Evolutionary conservation across 2,113 vertebrate genomes (phyloP).

Genomic region (Colistium nudipinnis): DNA sequence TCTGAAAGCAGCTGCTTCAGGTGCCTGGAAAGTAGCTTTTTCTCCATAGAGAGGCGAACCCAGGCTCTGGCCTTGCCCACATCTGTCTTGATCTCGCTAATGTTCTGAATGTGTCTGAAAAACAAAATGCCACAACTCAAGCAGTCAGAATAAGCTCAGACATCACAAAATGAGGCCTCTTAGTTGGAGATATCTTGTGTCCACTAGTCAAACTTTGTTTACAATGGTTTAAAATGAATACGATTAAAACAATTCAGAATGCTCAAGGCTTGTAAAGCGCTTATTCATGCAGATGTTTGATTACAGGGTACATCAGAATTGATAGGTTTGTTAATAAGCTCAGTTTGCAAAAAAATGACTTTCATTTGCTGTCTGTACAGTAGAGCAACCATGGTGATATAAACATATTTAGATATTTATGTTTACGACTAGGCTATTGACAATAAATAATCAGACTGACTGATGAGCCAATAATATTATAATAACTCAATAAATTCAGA

Average conservation of each 20-base stretch:
- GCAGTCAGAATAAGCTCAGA: not conserved
- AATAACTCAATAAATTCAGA: no score
- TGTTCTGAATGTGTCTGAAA: constrained; percentile 96
- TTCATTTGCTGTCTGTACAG: not conserved
- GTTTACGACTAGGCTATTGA: not conserved
- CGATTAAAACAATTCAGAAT: no score
- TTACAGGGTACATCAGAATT: no score
- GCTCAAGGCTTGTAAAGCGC: no score
- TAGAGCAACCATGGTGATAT: not conserved
- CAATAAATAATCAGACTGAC: no score
- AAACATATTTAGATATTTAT: not conserved
- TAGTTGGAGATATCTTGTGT: no score
- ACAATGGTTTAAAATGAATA: no score
- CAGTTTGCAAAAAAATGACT: not conserved
- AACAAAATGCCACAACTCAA: not conserved
- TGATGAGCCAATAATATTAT: no score
- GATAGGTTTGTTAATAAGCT: no score
- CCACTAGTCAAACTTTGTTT: no score
- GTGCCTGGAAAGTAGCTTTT: constrained; percentile 96
- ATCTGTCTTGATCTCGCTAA: constrained; percentile 97
- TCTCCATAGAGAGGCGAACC: constrained; percentile 98
- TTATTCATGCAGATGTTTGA: no score
- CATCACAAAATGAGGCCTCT: no score
- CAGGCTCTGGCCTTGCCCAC: constrained; percentile 98
- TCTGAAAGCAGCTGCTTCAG: constrained; percentile 97